Evolutionary conservation across 2,888 invertebrate genomes (phyloP).

Genomic region (Lacanobia oleracea): DNA sequence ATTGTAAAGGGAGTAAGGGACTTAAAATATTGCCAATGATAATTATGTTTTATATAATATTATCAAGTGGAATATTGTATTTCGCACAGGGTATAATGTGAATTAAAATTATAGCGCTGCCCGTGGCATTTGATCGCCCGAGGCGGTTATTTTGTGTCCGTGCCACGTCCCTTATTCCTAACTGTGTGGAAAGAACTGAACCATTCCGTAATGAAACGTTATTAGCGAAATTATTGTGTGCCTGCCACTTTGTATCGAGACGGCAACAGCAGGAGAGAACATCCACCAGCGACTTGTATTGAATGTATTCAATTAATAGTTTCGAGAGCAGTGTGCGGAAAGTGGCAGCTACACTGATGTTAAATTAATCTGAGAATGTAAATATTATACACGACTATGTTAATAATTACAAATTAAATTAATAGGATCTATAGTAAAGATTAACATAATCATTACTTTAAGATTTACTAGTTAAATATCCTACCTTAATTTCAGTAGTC

Average conservation of each 20-base stretch:
- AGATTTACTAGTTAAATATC: slow-evolving; percentile 86
- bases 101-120: slow-evolving; percentile 79
- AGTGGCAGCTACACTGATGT: slow-evolving; percentile 84
- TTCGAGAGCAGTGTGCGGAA: slow-evolving; percentile 51
- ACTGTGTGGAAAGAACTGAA: slow-evolving; percentile 86
- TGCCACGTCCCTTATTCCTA: slow-evolving; percentile 88
- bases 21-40: slow-evolving; percentile 85
- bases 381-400: slow-evolving; percentile 88
- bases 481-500: slow-evolving; percentile 87
- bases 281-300: slow-evolving; percentile 30
- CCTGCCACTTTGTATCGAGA: slow-evolving; percentile 80
- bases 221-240: slow-evolving; percentile 80
- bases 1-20: slow-evolving; percentile 87
- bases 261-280: slow-evolving; percentile 14
- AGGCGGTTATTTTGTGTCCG: slow-evolving; percentile 76
- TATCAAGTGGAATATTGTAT: slow-evolving; percentile 84
- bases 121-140: slow-evolving; percentile 70
- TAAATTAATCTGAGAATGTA: slow-evolving; percentile 84
- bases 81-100: slow-evolving; percentile 89
- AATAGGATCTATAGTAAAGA: slow-evolving; percentile 87
- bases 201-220: slow-evolving; percentile 83
- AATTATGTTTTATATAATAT: slow-evolving; percentile 83
- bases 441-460: slow-evolving; percentile 89
- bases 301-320: slow-evolving; percentile 40
- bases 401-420: slow-evolving; percentile 88